A percentile compares a stretch with the other conserved stretches of the same genome.
Evolutionary conservation across 2,797 vertebrate species (phyloP).

Genomic region (Enteromius afrohamiltoni): DNA sequence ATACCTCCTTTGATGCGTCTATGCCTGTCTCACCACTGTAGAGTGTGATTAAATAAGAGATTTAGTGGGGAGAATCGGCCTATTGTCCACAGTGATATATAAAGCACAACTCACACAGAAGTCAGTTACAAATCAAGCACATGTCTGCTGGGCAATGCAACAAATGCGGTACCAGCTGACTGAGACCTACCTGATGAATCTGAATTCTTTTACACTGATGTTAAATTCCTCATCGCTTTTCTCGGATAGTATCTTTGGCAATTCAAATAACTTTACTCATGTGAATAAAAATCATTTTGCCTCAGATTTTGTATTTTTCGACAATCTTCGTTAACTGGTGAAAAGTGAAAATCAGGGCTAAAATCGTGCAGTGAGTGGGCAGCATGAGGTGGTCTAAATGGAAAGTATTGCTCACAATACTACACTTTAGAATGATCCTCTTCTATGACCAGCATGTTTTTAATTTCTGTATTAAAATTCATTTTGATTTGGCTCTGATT

Average conservation of each 20-base stretch:
- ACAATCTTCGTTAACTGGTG: neutral
- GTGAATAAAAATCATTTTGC: neutral
- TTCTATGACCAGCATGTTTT: neutral
- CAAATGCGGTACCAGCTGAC: neutral
- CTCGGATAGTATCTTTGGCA: neutral
- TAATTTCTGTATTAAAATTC: neutral
- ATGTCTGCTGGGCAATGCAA: neutral
- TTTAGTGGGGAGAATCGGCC: neutral
- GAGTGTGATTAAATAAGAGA: neutral
- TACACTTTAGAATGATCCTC: neutral
- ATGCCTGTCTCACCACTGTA: neutral
- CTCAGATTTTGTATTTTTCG: neutral
- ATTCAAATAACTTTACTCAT: neutral
- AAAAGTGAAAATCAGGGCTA: neutral
- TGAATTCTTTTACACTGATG: neutral
- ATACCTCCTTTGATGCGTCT: neutral
- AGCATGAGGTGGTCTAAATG: neutral
- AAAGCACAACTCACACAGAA: neutral
- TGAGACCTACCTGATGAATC: neutral
- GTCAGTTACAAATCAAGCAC: neutral
- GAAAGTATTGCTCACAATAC: conserved; percentile 6
- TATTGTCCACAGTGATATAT: neutral
- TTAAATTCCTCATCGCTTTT: neutral
- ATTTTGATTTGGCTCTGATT: conserved; percentile 50
- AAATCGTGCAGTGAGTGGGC: neutral